phyloP scores from a whole-genome alignment of 2,113 vertebrate species.

The Sphaerodactylus townsendi region DNA sequence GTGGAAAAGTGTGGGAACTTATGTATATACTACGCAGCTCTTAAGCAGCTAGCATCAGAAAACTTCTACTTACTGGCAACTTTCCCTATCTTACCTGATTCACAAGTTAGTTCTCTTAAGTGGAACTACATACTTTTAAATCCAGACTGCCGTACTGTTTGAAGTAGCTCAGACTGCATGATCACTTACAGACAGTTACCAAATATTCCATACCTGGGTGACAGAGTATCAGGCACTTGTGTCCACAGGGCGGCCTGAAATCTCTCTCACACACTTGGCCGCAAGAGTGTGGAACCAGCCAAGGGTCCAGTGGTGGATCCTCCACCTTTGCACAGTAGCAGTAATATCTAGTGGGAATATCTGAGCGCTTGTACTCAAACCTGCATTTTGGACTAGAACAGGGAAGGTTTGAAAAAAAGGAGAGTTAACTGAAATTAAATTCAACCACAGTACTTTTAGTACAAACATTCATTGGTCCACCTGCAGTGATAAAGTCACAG shows the following conservation, averaged over 20 bases:
- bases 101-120: not conserved
- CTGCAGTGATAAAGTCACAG: not conserved
- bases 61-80: conserved; percentile 19
- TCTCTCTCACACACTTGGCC: conserved; percentile 90
- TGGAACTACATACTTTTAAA: conserved; percentile 20
- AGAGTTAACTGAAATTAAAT: not conserved
- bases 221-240: conserved; percentile 94
- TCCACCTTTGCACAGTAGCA: conserved; percentile 95
- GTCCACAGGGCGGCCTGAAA: conserved; percentile 90
- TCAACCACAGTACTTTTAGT: not conserved
- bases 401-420: not conserved
- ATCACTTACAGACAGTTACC: not conserved
- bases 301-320: conserved; percentile 90
- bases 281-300: conserved; percentile 97
- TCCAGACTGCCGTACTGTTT: not conserved
- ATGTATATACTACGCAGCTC: not conserved
- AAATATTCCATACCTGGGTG: conserved; percentile 85
- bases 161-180: conserved; percentile 1
- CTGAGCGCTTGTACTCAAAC: conserved; percentile 86
- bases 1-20: too few species aligned
- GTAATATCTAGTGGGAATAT: conserved; percentile 87
- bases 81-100: not conserved
- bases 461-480: not conserved
- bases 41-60: conserved; percentile 1
- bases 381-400: conserved; percentile 91